Conservation (phyloP, 2,888 invertebrate species). For the Nipponacmea schrenckii region DNA sequence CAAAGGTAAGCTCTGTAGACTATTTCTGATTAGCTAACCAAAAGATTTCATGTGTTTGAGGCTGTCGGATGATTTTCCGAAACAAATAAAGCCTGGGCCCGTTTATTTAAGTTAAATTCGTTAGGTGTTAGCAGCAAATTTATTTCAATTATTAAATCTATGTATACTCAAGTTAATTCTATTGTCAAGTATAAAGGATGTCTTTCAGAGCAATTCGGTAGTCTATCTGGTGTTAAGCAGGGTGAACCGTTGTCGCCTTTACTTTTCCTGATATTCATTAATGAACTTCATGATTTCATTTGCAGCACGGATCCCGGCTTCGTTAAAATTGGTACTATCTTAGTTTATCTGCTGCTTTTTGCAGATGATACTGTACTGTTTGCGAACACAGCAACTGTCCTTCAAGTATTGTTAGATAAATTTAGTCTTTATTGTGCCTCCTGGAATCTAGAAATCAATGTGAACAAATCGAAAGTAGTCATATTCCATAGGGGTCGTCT, state of each 20-base stretch:
- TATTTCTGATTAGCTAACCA: no score
- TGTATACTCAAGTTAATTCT: not conserved
- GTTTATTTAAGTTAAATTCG: no score
- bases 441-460: not conserved
- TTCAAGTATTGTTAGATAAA: conserved; percentile 2
- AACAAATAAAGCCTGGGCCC: no score
- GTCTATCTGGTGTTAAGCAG: not conserved
- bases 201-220: not conserved
- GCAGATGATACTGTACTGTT: not conserved
- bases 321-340: not conserved
- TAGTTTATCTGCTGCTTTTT: not conserved
- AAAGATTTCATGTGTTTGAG: no score
- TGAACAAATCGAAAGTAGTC: not conserved
- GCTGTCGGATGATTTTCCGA: no score
- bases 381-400: not conserved
- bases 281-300: not conserved
- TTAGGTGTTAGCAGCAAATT: not conserved
- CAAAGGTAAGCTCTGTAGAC: no score
- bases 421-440: not conserved
- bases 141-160: not conserved
- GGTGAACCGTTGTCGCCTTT: not conserved
- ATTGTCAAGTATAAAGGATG: not conserved
- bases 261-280: conserved; percentile 1
- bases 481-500: no score
- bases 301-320: not conserved